Evolutionary conservation across 2,113 vertebrate genomes (phyloP).

Genomic region (Speoplatyrhinus poulsoni): DNA sequence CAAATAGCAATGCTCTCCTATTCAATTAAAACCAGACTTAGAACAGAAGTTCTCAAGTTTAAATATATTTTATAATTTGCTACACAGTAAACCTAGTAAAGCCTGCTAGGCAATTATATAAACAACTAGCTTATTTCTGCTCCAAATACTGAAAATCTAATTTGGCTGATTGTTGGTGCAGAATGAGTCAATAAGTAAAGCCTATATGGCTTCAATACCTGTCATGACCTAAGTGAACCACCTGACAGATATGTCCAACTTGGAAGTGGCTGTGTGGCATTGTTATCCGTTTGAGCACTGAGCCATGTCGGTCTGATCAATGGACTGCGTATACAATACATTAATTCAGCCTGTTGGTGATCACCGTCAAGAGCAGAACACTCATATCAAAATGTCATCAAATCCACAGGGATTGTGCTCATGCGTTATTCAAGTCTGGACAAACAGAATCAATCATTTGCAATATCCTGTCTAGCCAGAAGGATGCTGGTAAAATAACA

Average conservation of each 20-base stretch:
- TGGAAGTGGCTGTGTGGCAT: slow-evolving; percentile 24
- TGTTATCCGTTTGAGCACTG: slow-evolving; percentile 33
- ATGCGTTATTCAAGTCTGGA: slow-evolving; percentile 5
- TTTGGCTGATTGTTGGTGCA: slow-evolving; percentile 47
- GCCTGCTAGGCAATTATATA: neutral
- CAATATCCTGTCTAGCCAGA: slow-evolving; percentile 1
- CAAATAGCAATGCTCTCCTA: neutral
- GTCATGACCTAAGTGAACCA: slow-evolving; percentile 32
- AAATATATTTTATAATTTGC: slow-evolving; percentile 8
- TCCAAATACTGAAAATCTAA: slow-evolving; percentile 43
- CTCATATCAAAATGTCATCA: slow-evolving; percentile 46
- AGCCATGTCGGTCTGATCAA: slow-evolving; percentile 22
- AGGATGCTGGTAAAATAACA: too few species aligned
- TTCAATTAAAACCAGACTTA: slow-evolving; percentile 5
- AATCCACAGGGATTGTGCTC: slow-evolving; percentile 10
- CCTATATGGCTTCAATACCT: slow-evolving; percentile 44
- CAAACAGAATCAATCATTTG: slow-evolving; percentile 15
- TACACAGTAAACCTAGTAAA: slow-evolving; percentile 6
- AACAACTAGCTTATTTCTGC: slow-evolving; percentile 22
- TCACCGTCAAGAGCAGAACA: slow-evolving; percentile 29
- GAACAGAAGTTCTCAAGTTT: slow-evolving; percentile 20
- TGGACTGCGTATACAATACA: slow-evolving; percentile 18
- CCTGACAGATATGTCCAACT: slow-evolving; percentile 46
- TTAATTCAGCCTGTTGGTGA: slow-evolving; percentile 35
- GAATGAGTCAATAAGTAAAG: slow-evolving; percentile 50